These are phyloP conservation scores for Labrus mixtus DNA, from an alignment of 2,113 vertebrate genomes.

Conservation along the genomic window DNA sequence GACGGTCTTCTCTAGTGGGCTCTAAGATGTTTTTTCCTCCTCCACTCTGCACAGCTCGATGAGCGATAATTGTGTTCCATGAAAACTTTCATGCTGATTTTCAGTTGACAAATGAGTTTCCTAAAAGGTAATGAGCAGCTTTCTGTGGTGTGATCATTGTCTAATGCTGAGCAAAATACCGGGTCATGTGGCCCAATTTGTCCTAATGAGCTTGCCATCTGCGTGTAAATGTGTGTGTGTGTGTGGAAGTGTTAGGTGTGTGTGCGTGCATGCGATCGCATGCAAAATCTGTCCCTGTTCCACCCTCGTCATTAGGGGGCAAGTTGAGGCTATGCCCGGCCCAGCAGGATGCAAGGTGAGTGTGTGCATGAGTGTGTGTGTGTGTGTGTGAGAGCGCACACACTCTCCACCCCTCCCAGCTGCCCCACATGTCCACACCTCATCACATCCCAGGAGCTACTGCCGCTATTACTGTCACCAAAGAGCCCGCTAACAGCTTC, in stretches of 20 bases:
- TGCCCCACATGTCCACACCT: slow-evolving; percentile 70
- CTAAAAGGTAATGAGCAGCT: slow-evolving; percentile 71
- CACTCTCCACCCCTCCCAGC: slow-evolving; percentile 44
- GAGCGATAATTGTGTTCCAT: slow-evolving; percentile 37
- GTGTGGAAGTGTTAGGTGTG: background rate
- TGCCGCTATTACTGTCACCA: slow-evolving; percentile 73
- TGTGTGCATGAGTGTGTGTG: slow-evolving; percentile 17
- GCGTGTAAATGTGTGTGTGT: slow-evolving; percentile 33
- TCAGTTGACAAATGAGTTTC: slow-evolving; percentile 68
- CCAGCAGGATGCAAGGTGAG: slow-evolving; percentile 53
- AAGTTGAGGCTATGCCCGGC: slow-evolving; percentile 72
- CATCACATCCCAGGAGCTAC: slow-evolving; percentile 64
- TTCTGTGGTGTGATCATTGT: slow-evolving; percentile 53
- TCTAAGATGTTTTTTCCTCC: background rate
- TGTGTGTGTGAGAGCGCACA: slow-evolving; percentile 1
- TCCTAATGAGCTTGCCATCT: slow-evolving; percentile 63
- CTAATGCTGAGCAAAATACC: slow-evolving; percentile 65
- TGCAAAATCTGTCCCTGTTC: slow-evolving; percentile 36
- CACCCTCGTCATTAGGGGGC: slow-evolving; percentile 66
- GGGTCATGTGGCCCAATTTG: slow-evolving; percentile 67
- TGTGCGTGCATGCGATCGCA: slow-evolving; percentile 30
- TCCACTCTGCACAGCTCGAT: slow-evolving; percentile 7
- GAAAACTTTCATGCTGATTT: slow-evolving; percentile 58
- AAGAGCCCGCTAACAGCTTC: slow-evolving; percentile 73
- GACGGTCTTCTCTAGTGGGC: background rate